Conservation (phyloP, 1,140 invertebrate species). For the Drosophila insularis region DNA sequence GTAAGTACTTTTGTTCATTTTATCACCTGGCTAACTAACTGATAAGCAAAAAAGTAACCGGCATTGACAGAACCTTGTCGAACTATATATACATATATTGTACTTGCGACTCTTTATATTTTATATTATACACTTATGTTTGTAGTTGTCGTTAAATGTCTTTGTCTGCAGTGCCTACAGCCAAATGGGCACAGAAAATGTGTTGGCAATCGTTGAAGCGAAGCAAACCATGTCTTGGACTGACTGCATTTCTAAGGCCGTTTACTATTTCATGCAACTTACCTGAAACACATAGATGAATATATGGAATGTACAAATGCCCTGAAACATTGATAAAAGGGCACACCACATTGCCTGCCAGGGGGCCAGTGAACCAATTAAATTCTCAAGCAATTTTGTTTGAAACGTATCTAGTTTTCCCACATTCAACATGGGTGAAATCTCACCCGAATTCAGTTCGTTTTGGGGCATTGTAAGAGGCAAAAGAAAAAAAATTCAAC, state of each 20-base stretch:
- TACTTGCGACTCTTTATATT: too few species aligned
- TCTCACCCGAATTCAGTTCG: constrained; percentile 39
- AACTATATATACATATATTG: neutral
- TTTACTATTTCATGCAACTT: constrained; percentile 49
- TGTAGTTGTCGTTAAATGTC: constrained; percentile 7
- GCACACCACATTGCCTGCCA: constrained; percentile 88
- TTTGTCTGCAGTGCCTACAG: neutral
- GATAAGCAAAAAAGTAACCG: constrained; percentile 1
- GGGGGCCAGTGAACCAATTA: constrained; percentile 85
- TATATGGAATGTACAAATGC: constrained; percentile 80
- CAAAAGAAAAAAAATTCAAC: constrained; percentile 47
- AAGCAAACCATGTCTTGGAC: constrained; percentile 19
- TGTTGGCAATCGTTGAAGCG: constrained; percentile 44
- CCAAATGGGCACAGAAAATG: constrained; percentile 4
- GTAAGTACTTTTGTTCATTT: neutral
- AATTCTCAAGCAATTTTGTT: constrained; percentile 76
- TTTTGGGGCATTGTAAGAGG: constrained; percentile 1
- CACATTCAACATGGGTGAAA: constrained; percentile 59
- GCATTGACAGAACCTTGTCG: constrained; percentile 5
- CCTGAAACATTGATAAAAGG: constrained; percentile 85
- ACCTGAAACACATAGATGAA: constrained; percentile 82
- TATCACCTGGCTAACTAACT: neutral
- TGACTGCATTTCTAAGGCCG: constrained; percentile 29
- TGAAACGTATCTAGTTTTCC: constrained; percentile 60
- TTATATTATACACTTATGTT: neutral